Percentiles rank a stretch among this genome's conserved stretches.
phyloP scores from a whole-genome alignment of 1,140 invertebrate species.

The Bilobella aurantiaca region DNA sequence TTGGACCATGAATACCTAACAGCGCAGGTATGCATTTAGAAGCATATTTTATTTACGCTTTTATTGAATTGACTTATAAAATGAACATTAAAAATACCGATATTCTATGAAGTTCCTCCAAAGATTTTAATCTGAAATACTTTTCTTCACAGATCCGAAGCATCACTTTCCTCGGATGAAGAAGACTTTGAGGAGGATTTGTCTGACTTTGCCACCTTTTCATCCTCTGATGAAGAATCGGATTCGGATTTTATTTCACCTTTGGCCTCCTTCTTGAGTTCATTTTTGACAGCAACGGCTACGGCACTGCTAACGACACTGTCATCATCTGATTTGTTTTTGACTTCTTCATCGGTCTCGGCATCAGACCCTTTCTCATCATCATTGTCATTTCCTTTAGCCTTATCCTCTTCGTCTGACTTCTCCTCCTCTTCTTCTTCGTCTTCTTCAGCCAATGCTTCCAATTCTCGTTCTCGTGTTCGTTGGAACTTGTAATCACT shows the following conservation, averaged over 20 bases:
- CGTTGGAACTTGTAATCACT: constrained; percentile 76
- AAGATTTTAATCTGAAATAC: too few relatives aligned
- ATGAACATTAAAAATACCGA: too few relatives aligned
- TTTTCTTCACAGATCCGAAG: constrained; percentile 17
- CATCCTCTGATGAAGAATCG: constrained; percentile 9
- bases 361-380: background rate
- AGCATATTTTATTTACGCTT: background rate
- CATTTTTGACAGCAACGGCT: constrained; percentile 13
- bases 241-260: background rate
- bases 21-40: constrained; percentile 15
- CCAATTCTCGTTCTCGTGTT: constrained; percentile 72
- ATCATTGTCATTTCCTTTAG: background rate
- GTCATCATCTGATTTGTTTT: constrained; percentile 15
- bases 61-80: too few relatives aligned
- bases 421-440: constrained; percentile 48
- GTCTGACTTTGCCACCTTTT: constrained; percentile 26
- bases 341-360: constrained; percentile 11
- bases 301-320: constrained; percentile 18
- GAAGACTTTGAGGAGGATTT: constrained; percentile 17
- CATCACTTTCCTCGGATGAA: constrained; percentile 12
- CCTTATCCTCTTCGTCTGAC: background rate
- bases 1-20: constrained; percentile 58
- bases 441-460: constrained; percentile 66
- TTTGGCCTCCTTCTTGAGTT: background rate
- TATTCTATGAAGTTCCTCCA: too few relatives aligned